phyloP scores from a whole-genome alignment of 2,888 invertebrate genomes.

The Eristalis tenax region DNA sequence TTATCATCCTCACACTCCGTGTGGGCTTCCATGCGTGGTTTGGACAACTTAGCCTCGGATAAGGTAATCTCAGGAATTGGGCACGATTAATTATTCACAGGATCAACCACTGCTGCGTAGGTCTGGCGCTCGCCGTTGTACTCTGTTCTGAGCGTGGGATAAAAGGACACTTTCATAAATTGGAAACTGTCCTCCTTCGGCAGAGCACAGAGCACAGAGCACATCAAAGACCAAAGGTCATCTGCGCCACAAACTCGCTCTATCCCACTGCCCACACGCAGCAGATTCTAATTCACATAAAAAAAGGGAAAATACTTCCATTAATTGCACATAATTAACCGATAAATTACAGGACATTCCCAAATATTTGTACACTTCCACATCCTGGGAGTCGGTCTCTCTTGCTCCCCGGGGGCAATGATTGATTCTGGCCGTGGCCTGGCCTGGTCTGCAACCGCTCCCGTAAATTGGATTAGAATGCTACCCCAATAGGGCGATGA shows the following conservation, averaged over 20 bases:
- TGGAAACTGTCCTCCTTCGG: not conserved
- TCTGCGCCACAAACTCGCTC: not conserved
- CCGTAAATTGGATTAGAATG: constrained; percentile 1
- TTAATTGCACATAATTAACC: constrained; percentile 43
- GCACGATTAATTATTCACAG: constrained; percentile 47
- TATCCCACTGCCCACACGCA: not conserved
- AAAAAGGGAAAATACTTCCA: not conserved
- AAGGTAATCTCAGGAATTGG: constrained; percentile 47
- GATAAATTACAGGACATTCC: constrained; percentile 35
- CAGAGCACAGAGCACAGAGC: not conserved
- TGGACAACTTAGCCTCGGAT: constrained; percentile 42
- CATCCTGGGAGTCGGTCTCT: not conserved
- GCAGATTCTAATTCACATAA: not conserved
- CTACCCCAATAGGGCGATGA: not conserved
- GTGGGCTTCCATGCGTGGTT: not conserved
- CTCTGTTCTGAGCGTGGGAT: not conserved
- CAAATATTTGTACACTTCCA: not conserved
- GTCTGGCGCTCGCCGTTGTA: not conserved
- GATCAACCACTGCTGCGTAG: constrained; percentile 23
- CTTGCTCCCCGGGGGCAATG: not conserved
- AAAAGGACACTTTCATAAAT: constrained; percentile 12
- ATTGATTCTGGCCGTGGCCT: not conserved
- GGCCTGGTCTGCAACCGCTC: not conserved
- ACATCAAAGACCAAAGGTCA: constrained; percentile 17
- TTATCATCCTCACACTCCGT: not conserved